Conservation (phyloP, 2,797 vertebrate genomes). For the Phyllotis vaccarum region DNA sequence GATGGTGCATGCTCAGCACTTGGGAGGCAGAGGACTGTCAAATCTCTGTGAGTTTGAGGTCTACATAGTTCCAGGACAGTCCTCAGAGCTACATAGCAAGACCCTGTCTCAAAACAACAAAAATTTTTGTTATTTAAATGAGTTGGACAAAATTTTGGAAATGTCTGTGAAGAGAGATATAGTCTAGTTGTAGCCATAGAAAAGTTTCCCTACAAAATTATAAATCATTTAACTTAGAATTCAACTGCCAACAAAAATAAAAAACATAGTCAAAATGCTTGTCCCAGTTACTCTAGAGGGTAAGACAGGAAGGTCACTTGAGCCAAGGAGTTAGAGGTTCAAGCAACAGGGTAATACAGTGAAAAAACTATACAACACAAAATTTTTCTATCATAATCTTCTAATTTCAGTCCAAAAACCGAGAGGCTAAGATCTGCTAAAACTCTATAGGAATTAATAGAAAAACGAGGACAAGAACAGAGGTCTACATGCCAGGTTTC, state of each 20-base stretch:
- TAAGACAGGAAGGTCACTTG: background rate
- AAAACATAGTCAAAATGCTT: background rate
- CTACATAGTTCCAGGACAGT: background rate
- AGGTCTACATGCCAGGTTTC: slow-evolving; percentile 37
- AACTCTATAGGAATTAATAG: slow-evolving; percentile 44
- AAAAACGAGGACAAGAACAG: slow-evolving; percentile 8
- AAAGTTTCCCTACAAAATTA: slow-evolving; percentile 61
- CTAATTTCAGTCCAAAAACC: slow-evolving; percentile 37
- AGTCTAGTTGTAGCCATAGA: slow-evolving; percentile 28
- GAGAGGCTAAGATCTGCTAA: slow-evolving; percentile 11
- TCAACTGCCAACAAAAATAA: slow-evolving; percentile 38
- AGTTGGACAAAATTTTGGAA: slow-evolving; percentile 38
- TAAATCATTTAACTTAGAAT: slow-evolving; percentile 34
- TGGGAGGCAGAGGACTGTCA: background rate
- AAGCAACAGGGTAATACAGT: background rate
- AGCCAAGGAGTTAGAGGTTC: background rate
- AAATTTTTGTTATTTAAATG: background rate
- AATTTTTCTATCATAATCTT: slow-evolving; percentile 37
- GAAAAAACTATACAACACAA: background rate
- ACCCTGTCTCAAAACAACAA: background rate
- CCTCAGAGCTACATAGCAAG: background rate
- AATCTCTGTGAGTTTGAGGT: background rate
- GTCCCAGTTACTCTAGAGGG: background rate
- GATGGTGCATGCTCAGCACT: background rate
- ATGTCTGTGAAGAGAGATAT: slow-evolving; percentile 18